phyloP scores from a whole-genome alignment of 2,888 invertebrate species.

The Pteria penguin region DNA sequence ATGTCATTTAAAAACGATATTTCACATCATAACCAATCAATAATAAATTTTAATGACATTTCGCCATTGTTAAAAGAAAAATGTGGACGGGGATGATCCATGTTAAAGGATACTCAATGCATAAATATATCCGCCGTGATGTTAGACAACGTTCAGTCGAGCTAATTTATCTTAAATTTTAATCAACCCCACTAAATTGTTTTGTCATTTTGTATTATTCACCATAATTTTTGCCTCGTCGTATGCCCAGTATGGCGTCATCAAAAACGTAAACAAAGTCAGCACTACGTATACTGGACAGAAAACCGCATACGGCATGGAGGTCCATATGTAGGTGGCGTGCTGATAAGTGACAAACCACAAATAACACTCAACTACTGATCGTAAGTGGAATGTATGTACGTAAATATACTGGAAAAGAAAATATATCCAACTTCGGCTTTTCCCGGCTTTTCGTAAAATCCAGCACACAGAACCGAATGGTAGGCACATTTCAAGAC shows the following conservation, averaged over 20 bases:
- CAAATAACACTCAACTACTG: background rate
- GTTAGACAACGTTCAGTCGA: too few species aligned
- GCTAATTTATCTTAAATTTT: too few species aligned
- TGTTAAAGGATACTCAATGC: too few species aligned
- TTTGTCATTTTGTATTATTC: too few species aligned
- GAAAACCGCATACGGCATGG: background rate
- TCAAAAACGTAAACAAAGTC: background rate
- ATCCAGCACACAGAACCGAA: background rate
- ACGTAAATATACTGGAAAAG: background rate
- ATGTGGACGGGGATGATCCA: too few species aligned
- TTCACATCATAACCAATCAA: too few species aligned
- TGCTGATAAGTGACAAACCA: background rate
- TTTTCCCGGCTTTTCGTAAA: background rate
- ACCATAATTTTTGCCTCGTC: background rate
- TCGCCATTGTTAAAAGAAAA: too few species aligned
- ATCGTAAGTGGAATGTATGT: background rate
- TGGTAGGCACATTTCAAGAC: background rate
- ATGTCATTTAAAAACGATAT: too few species aligned
- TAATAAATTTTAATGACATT: too few species aligned
- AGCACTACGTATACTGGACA: background rate
- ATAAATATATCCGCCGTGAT: too few species aligned
- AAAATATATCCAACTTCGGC: background rate
- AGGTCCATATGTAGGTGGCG: background rate
- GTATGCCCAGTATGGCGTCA: background rate
- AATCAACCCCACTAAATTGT: too few species aligned